Evolutionary conservation across 2,797 vertebrate genomes (phyloP).

Genomic region (Hephaestus fuliginosus): DNA sequence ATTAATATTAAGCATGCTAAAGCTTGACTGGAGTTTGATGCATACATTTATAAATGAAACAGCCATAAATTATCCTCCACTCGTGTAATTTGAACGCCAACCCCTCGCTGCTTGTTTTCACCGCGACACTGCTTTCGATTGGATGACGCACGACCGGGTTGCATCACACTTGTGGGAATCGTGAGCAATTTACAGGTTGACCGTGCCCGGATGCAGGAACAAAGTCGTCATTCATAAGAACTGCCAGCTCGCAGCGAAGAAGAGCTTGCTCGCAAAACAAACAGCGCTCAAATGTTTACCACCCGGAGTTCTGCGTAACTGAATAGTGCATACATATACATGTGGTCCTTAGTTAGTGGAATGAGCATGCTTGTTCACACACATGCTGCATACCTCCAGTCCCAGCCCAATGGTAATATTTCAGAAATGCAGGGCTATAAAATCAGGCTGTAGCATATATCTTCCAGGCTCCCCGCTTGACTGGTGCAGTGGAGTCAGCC

Average conservation of each 20-base stretch:
- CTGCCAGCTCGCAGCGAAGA: constrained; percentile 25
- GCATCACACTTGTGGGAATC: constrained; percentile 38
- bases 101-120: constrained; percentile 14
- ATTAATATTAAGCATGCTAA: constrained; percentile 73
- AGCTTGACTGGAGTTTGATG: constrained; percentile 58
- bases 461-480: constrained; percentile 64
- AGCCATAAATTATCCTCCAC: constrained; percentile 20
- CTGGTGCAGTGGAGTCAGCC: constrained; percentile 69
- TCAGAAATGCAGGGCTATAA: constrained; percentile 80
- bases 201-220: constrained; percentile 16
- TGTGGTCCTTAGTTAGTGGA: constrained; percentile 60
- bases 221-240: constrained; percentile 48
- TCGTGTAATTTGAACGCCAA: not conserved
- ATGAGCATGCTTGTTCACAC: constrained; percentile 64
- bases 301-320: constrained; percentile 49
- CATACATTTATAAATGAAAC: constrained; percentile 30
- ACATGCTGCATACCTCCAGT: constrained; percentile 78
- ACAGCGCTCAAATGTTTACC: constrained; percentile 48
- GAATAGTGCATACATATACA: constrained; percentile 75
- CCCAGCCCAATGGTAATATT: constrained; percentile 76
- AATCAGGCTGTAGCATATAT: constrained; percentile 73
- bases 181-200: constrained; percentile 45
- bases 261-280: constrained; percentile 39
- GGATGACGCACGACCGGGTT: constrained; percentile 33
- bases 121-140: not conserved